Conservation (phyloP, 2,797 vertebrate species). For the Micromesistius poutassou region DNA sequence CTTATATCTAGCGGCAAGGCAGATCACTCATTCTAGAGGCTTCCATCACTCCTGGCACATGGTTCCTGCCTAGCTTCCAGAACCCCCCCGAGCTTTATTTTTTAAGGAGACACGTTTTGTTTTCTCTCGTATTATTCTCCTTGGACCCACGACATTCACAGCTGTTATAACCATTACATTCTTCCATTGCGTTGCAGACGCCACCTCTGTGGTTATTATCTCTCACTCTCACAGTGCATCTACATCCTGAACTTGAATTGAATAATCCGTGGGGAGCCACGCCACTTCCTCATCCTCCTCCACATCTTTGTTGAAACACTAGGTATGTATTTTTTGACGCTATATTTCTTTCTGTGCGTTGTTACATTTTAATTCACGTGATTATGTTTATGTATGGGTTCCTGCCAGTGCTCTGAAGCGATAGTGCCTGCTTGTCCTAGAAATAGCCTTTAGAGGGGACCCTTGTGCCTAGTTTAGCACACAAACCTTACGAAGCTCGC, state of each 20-base stretch:
- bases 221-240: constrained; percentile 4
- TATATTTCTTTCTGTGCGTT: neutral
- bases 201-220: neutral
- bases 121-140: neutral
- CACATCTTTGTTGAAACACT: constrained; percentile 24
- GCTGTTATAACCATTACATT: neutral
- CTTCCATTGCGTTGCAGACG: constrained; percentile 9
- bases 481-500: constrained; percentile 26
- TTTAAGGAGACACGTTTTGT: constrained; percentile 3
- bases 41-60: constrained; percentile 30
- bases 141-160: neutral
- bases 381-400: neutral
- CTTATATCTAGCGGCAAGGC: constrained; percentile 45
- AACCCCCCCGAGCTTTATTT: neutral
- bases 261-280: neutral
- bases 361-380: neutral
- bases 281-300: neutral
- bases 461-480: constrained; percentile 11
- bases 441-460: constrained; percentile 40
- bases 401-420: constrained; percentile 18
- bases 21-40: constrained; percentile 29
- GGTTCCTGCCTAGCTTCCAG: neutral
- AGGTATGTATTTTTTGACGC: constrained; percentile 50
- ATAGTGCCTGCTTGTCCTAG: constrained; percentile 33
- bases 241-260: neutral